Evolutionary conservation across 2,888 invertebrate species (phyloP).

Genomic region (Xestia c-nigrum): DNA sequence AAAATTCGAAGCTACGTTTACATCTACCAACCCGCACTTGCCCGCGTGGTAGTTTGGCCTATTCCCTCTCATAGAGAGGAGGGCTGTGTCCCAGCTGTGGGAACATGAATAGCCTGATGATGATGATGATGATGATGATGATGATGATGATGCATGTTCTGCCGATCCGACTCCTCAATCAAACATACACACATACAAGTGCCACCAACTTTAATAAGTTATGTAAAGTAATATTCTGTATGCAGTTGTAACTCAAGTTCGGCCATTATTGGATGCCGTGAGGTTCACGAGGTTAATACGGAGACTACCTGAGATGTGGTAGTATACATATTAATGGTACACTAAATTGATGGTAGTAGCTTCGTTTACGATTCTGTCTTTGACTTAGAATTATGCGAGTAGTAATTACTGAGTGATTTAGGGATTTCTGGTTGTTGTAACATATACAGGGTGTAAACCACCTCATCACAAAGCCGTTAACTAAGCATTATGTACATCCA

Average conservation of each 20-base stretch:
- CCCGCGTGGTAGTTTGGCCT: too few species aligned
- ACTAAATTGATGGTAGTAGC: conserved; percentile 23
- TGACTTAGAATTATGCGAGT: not conserved
- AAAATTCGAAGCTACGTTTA: too few species aligned
- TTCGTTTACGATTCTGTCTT: conserved; percentile 13
- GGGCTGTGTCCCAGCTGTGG: too few species aligned
- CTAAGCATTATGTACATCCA: too few species aligned
- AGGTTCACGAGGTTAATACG: conserved; percentile 57
- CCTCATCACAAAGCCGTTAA: too few species aligned
- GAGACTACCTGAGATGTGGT: conserved; percentile 42
- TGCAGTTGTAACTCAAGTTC: conserved; percentile 41
- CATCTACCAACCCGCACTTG: too few species aligned
- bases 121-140: too few species aligned
- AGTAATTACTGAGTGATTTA: conserved; percentile 2
- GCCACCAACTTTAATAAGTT: not conserved
- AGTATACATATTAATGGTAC: conserved; percentile 41
- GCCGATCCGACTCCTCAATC: not conserved
- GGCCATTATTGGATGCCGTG: conserved; percentile 37
- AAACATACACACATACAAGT: conserved; percentile 18
- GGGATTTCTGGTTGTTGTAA: too few species aligned
- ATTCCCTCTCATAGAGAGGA: too few species aligned
- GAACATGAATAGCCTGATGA: too few species aligned
- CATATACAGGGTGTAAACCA: too few species aligned
- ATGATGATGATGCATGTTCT: too few species aligned
- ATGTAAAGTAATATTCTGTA: conserved; percentile 29